Evolutionary conservation across 2,113 vertebrate genomes (phyloP).

Genomic region (Podarcis muralis): DNA sequence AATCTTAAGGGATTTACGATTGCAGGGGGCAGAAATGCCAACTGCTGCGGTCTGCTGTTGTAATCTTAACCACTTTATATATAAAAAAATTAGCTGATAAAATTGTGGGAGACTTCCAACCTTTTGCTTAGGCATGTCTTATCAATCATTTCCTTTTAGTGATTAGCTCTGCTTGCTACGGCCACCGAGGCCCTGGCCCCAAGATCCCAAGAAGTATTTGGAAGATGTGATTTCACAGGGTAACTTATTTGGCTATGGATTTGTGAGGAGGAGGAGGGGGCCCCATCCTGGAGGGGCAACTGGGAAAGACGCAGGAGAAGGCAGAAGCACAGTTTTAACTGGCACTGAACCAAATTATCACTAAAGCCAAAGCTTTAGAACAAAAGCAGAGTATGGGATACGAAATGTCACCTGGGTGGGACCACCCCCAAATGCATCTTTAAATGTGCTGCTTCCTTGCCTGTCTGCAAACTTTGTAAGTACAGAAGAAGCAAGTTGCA

Average conservation of each 20-base stretch:
- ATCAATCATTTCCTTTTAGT: background rate
- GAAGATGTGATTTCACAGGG: background rate
- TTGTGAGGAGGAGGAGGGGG: background rate
- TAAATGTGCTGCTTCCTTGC: background rate
- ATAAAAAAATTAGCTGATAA: background rate
- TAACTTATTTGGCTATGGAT: background rate
- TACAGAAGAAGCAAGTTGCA: background rate
- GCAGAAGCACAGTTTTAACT: background rate
- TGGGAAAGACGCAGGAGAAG: background rate
- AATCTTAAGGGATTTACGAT: constrained; percentile 6
- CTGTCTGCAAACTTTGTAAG: background rate
- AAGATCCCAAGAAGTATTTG: background rate
- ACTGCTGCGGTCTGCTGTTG: background rate
- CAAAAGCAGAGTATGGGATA: background rate
- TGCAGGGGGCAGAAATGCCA: background rate
- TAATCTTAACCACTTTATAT: background rate
- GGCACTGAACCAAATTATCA: background rate
- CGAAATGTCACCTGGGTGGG: background rate
- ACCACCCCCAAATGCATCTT: background rate
- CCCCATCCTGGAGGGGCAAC: background rate
- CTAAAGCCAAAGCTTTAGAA: background rate
- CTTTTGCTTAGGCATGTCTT: background rate
- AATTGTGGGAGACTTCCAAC: background rate
- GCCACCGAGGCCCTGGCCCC: background rate
- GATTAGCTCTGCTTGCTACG: background rate